A percentile compares a stretch with the other conserved stretches of the same genome.
These are phyloP conservation scores for Colletes gigas DNA, from an alignment of 1,140 invertebrate genomes.

Conservation along the genomic window DNA sequence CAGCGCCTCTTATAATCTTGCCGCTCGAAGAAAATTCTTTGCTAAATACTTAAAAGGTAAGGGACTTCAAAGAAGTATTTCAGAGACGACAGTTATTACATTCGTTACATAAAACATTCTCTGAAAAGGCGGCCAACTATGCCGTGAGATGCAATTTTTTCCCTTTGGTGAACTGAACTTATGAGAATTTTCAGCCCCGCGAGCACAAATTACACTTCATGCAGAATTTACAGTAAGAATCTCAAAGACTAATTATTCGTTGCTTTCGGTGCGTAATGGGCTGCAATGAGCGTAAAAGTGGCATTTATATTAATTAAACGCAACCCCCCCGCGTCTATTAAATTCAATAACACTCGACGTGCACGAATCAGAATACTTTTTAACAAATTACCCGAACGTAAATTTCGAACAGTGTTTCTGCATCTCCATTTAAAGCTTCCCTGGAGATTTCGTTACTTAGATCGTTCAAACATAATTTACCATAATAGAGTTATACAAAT, in stretches of 20 bases:
- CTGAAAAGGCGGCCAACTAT: background rate
- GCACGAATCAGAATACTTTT: background rate
- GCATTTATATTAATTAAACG: background rate
- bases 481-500: too few relatives aligned
- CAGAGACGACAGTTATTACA: slow-evolving; percentile 29
- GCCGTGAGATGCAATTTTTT: slow-evolving; percentile 1
- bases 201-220: slow-evolving; percentile 19
- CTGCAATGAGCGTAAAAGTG: too few relatives aligned
- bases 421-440: too few relatives aligned
- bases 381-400: background rate
- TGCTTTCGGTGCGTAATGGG: slow-evolving; percentile 13
- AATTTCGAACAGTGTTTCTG: background rate
- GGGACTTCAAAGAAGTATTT: slow-evolving; percentile 28
- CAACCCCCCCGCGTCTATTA: background rate
- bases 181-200: slow-evolving; percentile 9
- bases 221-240: slow-evolving; percentile 6
- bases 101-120: slow-evolving; percentile 15
- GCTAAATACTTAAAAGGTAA: slow-evolving; percentile 33
- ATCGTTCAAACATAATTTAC: background rate
- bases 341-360: background rate
- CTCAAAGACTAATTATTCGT: background rate
- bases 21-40: slow-evolving; percentile 15
- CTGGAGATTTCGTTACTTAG: background rate
- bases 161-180: background rate
- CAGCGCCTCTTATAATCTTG: background rate